Evolutionary conservation across 2,113 vertebrate species (phyloP).

Genomic region (Petroica traversi): DNA sequence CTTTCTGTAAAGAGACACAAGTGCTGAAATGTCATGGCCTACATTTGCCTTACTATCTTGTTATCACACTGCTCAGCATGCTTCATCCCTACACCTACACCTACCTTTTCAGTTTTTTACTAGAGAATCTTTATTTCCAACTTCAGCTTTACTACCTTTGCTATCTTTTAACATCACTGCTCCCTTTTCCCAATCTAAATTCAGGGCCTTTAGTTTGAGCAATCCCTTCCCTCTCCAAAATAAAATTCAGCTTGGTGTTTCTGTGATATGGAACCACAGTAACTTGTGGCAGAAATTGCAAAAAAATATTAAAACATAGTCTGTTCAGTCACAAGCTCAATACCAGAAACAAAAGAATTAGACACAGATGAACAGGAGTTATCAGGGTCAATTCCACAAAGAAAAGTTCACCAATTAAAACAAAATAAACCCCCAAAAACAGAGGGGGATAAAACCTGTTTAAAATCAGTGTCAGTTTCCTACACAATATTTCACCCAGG

Average conservation of each 20-base stretch:
- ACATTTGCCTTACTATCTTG: background rate
- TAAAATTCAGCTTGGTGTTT: background rate
- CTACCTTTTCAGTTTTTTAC: background rate
- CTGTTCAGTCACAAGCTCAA: background rate
- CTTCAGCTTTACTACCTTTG: background rate
- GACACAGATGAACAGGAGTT: background rate
- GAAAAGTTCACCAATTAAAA: background rate
- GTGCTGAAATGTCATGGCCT: background rate
- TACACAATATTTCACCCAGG: background rate
- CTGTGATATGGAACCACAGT: background rate
- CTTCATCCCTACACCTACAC: background rate
- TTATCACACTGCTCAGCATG: background rate
- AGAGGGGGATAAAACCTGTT: accelerated
- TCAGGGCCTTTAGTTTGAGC: background rate
- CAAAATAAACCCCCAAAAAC: no score
- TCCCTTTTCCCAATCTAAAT: background rate
- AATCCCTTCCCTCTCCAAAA: background rate
- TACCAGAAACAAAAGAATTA: background rate
- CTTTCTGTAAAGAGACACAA: background rate
- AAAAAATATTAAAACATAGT: background rate
- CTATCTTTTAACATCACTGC: background rate
- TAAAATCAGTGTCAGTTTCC: background rate
- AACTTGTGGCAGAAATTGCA: background rate
- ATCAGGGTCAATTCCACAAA: background rate
- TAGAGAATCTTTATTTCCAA: background rate